These are phyloP conservation scores for Ophioninae sp. DNA, from an alignment of 2,888 invertebrate genomes.

Conservation along the genomic window DNA sequence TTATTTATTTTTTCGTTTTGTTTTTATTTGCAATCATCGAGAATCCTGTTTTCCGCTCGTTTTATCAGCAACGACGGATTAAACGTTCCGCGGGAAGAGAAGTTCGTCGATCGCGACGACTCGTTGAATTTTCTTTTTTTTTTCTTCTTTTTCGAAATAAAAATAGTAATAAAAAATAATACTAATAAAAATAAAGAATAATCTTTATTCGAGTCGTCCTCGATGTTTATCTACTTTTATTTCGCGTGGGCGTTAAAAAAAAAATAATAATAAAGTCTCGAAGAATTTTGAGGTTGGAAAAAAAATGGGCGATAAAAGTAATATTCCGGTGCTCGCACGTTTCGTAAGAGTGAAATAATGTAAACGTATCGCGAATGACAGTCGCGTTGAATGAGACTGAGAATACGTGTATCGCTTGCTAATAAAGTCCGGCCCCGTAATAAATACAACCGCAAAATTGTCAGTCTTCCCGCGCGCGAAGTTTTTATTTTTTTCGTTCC, in stretches of 20 bases:
- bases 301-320: conserved; percentile 5
- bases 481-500: conserved; percentile 16
- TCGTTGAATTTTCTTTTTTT: no score
- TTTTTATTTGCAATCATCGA: background rate
- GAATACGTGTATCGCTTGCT: conserved; percentile 32
- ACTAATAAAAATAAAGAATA: no score
- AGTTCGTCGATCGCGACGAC: background rate
- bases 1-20: background rate
- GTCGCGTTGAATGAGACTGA: conserved; percentile 14
- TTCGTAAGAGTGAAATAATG: background rate
- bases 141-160: no score
- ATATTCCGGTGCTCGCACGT: background rate
- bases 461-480: conserved; percentile 35
- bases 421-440: conserved; percentile 8
- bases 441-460: conserved; percentile 36
- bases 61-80: conserved; percentile 13
- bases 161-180: no score
- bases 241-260: no score
- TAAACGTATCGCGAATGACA: conserved; percentile 13
- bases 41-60: conserved; percentile 33
- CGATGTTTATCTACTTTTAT: no score
- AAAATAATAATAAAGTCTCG: no score
- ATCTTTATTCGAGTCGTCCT: no score
- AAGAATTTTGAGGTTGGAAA: background rate
- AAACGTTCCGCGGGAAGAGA: background rate